These are phyloP conservation scores for Euwallacea similis DNA, from an alignment of 1,140 invertebrate species.

Conservation along the genomic window DNA sequence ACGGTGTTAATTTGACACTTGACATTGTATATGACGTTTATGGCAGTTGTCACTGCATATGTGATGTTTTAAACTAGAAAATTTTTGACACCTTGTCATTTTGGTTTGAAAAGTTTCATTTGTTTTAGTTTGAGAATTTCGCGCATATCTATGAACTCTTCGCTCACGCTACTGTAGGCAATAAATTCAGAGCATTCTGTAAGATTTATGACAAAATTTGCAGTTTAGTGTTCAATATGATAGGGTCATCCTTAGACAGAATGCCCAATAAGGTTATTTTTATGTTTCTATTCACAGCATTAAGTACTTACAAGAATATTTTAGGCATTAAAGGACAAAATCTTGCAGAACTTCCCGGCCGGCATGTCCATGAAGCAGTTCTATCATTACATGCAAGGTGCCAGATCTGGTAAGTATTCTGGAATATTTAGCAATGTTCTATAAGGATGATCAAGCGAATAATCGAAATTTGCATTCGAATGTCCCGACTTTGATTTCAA, in stretches of 20 bases:
- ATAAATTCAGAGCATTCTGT: constrained; percentile 10
- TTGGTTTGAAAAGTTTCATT: too few species aligned
- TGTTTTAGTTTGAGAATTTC: background rate
- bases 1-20: background rate
- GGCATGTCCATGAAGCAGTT: constrained; percentile 24
- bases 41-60: background rate
- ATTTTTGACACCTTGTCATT: too few species aligned
- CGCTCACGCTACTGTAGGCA: constrained; percentile 1
- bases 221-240: constrained; percentile 9
- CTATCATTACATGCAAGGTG: constrained; percentile 20
- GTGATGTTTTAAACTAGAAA: too few species aligned
- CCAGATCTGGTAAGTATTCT: constrained; percentile 19
- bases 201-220: background rate
- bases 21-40: background rate
- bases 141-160: constrained; percentile 8
- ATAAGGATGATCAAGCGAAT: background rate
- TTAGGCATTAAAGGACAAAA: constrained; percentile 17
- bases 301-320: background rate
- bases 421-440: background rate
- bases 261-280: constrained; percentile 17
- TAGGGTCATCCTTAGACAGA: constrained; percentile 10
- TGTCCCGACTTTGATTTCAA: too few species aligned
- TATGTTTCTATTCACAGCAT: background rate
- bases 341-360: constrained; percentile 18
- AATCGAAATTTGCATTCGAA: too few species aligned